Evolutionary conservation across 1,140 invertebrate genomes (phyloP).

Genomic region (Eriosoma lanigerum): DNA sequence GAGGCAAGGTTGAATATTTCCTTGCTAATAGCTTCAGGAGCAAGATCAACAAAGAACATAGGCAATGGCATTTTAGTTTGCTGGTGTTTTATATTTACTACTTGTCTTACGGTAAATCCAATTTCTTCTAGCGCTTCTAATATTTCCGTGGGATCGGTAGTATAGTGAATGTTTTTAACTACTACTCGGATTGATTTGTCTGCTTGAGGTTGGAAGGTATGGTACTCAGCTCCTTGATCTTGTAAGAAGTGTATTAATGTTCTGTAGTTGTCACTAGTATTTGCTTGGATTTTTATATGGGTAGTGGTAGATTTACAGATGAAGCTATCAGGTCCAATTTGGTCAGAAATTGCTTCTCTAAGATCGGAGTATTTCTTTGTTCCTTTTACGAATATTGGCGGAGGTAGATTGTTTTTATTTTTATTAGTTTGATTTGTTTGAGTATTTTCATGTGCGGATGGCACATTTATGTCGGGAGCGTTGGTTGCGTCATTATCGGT

Average conservation of each 20-base stretch:
- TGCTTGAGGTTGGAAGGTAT: conserved; percentile 57
- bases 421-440: not conserved
- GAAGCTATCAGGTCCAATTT: not conserved
- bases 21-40: not conserved
- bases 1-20: not conserved
- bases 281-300: conserved; percentile 3
- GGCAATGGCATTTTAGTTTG: conserved; percentile 56
- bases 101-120: not conserved
- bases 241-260: conserved; percentile 1
- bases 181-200: conserved; percentile 57
- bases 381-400: not conserved
- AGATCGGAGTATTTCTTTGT: not conserved
- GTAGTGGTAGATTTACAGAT: not conserved
- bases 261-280: not conserved
- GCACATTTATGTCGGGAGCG: not conserved
- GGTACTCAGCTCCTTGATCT: conserved; percentile 30
- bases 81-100: conserved; percentile 47
- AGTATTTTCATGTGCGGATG: no score
- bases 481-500: not conserved
- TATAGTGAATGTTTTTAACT: conserved; percentile 56
- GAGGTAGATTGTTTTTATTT: no score
- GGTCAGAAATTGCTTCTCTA: not conserved
- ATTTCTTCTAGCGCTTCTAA: no score
- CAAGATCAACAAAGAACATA: conserved; percentile 57
- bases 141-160: conserved; percentile 54